Evolutionary conservation across 35 echinoderm and acorn worm genomes (phyloP).

Genomic region (Apostichopus californicus): DNA sequence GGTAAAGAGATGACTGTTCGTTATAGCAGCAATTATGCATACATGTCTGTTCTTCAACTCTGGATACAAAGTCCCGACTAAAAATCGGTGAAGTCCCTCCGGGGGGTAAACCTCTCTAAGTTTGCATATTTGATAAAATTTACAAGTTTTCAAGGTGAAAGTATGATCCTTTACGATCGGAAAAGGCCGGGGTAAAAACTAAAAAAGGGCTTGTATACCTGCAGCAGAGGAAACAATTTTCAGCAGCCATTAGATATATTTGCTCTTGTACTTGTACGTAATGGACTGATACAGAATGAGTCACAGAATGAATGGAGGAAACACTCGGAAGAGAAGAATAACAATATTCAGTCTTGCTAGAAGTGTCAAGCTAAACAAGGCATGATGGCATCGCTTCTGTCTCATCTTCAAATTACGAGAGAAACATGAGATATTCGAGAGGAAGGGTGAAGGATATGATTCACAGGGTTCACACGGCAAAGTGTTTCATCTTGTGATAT

Average conservation of each 20-base stretch:
- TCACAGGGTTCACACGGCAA: too few species aligned
- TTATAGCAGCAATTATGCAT: neutral
- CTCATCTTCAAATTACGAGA: too few species aligned
- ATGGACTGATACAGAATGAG: neutral
- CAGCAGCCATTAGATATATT: neutral
- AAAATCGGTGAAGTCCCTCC: neutral
- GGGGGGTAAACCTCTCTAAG: neutral
- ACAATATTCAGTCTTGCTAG: too few species aligned
- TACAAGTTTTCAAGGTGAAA: neutral
- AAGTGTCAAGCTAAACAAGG: too few species aligned
- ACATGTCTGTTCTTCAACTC: too few species aligned
- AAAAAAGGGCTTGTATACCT: neutral
- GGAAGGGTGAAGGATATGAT: too few species aligned
- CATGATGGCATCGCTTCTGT: too few species aligned
- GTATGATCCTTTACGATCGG: neutral
- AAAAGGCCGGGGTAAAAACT: neutral
- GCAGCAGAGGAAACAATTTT: neutral
- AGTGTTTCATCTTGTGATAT: too few species aligned
- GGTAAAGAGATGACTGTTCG: neutral
- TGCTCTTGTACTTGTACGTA: too few species aligned
- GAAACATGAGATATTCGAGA: too few species aligned
- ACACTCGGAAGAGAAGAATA: too few species aligned
- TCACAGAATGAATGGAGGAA: neutral
- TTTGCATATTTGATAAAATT: neutral
- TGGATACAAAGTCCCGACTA: too few species aligned